Base-by-base conservation (phyloP, 2,888 invertebrate species). In the Acanthosepion lycidas region DNA sequence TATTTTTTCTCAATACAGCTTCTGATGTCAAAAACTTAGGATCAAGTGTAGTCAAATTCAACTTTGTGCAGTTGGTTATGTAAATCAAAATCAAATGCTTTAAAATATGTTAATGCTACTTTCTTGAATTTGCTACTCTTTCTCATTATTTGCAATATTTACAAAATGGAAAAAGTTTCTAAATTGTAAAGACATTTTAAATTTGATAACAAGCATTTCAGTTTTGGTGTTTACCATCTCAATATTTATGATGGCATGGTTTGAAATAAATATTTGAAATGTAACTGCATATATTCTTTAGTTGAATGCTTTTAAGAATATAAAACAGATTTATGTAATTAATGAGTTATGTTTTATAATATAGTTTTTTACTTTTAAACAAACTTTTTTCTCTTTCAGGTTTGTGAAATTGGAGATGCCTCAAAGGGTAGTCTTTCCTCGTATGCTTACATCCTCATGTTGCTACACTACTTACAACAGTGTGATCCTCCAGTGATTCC, bases 401-500 rank as follows among this genome's bases (percentile, higher is more conserved):
- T 97, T 15, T 98, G 98, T 97, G 98, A 98, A 95, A 98, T 98
- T 94, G 98, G 98, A 93, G 98, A 98, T 97, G 98, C 98, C 0
- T 98, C 98, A 1, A 97, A 98, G 95, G 98, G 98, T 53, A 98
- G 98, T 95, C 97, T 98, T 59, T 98, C 98, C 42, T 98, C 98
- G 3, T 98, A 98, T 96, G 98, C 98, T 49, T 98, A 98, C 96
- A 98, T 98, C 95, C 96, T 98, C 93, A 98, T 98, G 98, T 97
- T 98, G 95, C 97, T 98, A 18, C 98, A 98, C 96, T 98, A 98
- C 96, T 97, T 98, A 42, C 98, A 98, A 97, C 98, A 98, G 95
- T 97, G 97, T 94, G 95, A 97, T 55, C 98, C 98, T 53, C 98
- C 98, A 28, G 98, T 98, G 51, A 97, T 98, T 93, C 98, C 98